Base-by-base conservation (phyloP, 2,113 vertebrate genomes). In the Cacatua alba region DNA sequence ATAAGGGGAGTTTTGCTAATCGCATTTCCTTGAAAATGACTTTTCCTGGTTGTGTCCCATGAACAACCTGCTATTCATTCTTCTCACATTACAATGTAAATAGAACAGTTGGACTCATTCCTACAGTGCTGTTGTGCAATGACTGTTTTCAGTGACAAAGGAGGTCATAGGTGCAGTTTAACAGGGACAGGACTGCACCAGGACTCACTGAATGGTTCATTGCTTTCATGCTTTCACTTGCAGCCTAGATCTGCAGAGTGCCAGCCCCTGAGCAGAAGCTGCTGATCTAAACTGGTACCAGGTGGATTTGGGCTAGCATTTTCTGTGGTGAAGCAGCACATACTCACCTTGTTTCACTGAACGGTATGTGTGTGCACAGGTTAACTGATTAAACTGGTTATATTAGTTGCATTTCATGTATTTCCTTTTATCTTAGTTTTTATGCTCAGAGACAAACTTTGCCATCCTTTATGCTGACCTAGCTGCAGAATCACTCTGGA, bases 21-120 rank as follows among this genome's bases (percentile, higher is more conserved):
- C 46, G 3, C 43, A 7, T 26, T 65, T 82, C 80, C 94, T 46
- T 33, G 81, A 60, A 53, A 57, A 43, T 16, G 44, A 10, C 83
- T 78, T 43, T 77, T 55, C 60, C 29, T 57, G 57, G 60, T 43
- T 51, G 67, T 20, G 71, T 43, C 35, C 43, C 8, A 0, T 3
- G 24, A 44, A 1, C 2, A 8, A 26, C 17, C 33, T 57, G 60
- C 75, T 39, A 7, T 75, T 91, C 15, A 0, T 59, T 41, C 67
- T 49, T 37, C 75, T 35, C 35, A 0, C 2, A 0, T 41, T 35
- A 9, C 46, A 31, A 7, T 4, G 62, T 2, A 68, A 53, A 72
- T 21, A 41, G 62, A 19, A 8, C 1, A 25, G 12, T 29, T 1
- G 5, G 39, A 5, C 39, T 21, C 37, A 1, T 2, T 2, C 1